Percentiles rank a stretch among this genome's conserved stretches.
Evolutionary conservation across 2,113 vertebrate species (phyloP).

Genomic region (Amblyornis subalaris): DNA sequence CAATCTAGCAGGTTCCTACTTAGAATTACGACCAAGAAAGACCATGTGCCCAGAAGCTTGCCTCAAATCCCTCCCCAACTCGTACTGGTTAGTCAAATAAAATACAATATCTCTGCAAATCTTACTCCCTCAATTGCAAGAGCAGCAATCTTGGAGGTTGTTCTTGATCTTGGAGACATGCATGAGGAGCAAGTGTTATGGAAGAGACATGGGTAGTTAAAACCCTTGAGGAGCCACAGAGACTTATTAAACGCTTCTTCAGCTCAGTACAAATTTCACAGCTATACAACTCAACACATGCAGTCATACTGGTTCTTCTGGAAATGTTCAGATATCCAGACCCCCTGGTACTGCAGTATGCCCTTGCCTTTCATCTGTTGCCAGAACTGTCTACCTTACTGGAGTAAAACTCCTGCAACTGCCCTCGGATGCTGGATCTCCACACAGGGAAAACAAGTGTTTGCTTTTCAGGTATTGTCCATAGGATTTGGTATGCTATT

Average conservation of each 20-base stretch:
- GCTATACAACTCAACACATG: background rate
- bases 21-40: background rate
- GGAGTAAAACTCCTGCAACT: background rate
- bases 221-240: background rate
- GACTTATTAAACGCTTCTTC: background rate
- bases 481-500: accelerated
- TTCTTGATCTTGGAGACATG: background rate
- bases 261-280: background rate
- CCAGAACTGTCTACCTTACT: background rate
- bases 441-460: background rate
- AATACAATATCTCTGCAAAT: background rate
- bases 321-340: background rate
- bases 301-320: background rate
- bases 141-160: background rate
- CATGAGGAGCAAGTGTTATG: background rate
- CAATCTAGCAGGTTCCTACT: background rate
- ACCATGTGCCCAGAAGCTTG: background rate
- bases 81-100: background rate
- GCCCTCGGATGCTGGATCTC: background rate
- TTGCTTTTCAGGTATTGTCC: background rate
- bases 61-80: background rate
- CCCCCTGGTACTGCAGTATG: accelerated
- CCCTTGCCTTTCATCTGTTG: background rate
- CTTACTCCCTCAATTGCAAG: background rate
- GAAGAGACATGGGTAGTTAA: background rate